Evolutionary conservation across 1,140 invertebrate species (phyloP), one percentile per base, ranked within the genome.

Genomic region (Bombus polaris): DNA sequence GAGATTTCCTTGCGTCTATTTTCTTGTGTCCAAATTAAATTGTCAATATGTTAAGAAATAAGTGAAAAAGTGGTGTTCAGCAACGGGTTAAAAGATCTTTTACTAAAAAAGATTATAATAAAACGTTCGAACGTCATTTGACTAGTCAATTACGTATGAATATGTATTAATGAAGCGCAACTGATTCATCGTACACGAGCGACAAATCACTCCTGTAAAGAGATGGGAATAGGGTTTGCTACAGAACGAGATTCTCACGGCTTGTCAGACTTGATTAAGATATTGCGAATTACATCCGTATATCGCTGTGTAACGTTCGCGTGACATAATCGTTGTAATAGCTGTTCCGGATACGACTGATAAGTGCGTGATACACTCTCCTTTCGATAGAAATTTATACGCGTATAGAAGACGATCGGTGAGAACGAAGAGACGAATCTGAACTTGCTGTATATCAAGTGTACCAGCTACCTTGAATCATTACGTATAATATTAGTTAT

Each of bases 221-320:
- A 37, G 70, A 70, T 59, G 37, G 59, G 28, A 12, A 62, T 65
- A 32, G 57, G 28, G 53, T n/a, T 39, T 1, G 35, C 42, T n/a
- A 44, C 70, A 28, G 80, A 42, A 71, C 59, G 70, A 75, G 75
- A 75, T 87, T 82, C 83, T 81, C 88, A 81, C 83, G 37, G 59
- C 57, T 81, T 88, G 87, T 81, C 88, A 79, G 65, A 79, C 75
- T 86, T 74, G 78, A 80, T 73, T 76, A 74, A 81, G 87, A 81
- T 88, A 89, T 70, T 74, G 65, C 85, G 88, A 81, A 89, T 88
- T 89, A 88, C 80, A 82, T 88, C 79, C 70, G 81, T 75, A 57
- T 81, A 89, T 85, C 86, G 57, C 74, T 53, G 74, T 42, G 62
- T 59, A 78, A 53, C 78, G 62, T 89, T 82, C 75, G n/a, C 57